Evolutionary conservation across 2,113 vertebrate species (phyloP).

Genomic region (Toxostoma redivivum): DNA sequence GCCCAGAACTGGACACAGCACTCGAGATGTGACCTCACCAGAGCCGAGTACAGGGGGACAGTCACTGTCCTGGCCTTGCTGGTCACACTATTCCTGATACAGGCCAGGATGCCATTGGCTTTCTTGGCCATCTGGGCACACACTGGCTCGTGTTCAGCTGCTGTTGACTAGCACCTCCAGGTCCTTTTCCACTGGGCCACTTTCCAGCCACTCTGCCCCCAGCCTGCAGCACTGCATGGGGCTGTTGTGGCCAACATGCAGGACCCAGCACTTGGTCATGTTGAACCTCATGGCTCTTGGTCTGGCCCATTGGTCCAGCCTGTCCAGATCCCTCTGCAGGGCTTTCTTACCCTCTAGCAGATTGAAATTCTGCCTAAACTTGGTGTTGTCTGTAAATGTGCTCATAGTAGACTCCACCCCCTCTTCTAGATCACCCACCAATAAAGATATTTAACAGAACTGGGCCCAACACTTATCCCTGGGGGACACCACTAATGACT

Average conservation of each 20-base stretch:
- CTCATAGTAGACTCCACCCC: neutral
- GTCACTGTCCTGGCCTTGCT: neutral
- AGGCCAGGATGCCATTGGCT: neutral
- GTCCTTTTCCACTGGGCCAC: neutral
- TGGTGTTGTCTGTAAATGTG: neutral
- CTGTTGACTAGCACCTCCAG: accelerated
- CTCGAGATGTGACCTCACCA: neutral
- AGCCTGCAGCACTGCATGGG: neutral
- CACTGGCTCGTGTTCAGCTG: neutral
- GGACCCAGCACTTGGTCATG: neutral
- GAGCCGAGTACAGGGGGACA: neutral
- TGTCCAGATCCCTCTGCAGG: neutral
- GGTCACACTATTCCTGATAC: neutral
- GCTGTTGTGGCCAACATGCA: neutral
- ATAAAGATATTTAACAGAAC: neutral
- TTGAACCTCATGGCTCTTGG: neutral
- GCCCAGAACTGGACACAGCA: neutral
- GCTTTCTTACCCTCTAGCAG: neutral
- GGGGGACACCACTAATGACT: neutral
- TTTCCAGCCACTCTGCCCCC: neutral
- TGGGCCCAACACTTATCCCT: neutral
- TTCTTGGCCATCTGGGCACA: neutral
- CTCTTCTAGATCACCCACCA: neutral
- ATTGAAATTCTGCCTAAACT: accelerated
- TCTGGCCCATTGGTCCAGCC: neutral